Base-by-base conservation (phyloP, 2,797 vertebrate species). In the Echiichthys vipera region DNA sequence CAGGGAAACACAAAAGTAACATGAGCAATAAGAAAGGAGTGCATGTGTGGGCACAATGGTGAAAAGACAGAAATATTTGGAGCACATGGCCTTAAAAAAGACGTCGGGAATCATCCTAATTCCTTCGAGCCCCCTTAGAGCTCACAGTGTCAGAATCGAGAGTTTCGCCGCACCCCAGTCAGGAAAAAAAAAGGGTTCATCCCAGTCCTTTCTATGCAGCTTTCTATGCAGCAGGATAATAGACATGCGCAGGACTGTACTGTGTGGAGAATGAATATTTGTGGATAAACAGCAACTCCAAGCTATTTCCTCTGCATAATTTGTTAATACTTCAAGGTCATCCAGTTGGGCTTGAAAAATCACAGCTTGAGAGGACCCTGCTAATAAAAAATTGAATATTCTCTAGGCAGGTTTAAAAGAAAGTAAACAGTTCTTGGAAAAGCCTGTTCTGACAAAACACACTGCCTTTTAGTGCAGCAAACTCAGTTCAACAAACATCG, bases 181-280 rank as follows among this genome's bases (percentile, higher is more conserved):
- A 81, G 73, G 69, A 81, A 76, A 74, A 68, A 85, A 56, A 78
- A 39, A 62, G 40, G 29, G 68, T 84, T 81, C 72, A 81, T 74
- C 77, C 24, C 59, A 65, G 56, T 84, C 65, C 46, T 85, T 74
- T 78, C 42, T 66, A 61, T 55, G 5, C 63, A 29, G 51, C 79
- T 79, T 65, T 47, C 67, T 53, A 46, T 51, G 51, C 43, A 71
- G 66, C 49, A 32, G 45, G 62, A 74, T 56, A 59, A 68, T 57
- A 62, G 61, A 58, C 53, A 32, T 34, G 64, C 53, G 58, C 47
- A 56, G 68, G 63, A 70, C 67, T 65, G 72, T 25, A 56, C 67
- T 27, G 62, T 69, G 51, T 68, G 58, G 76, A 74, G 47, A 84
- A 84, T 84, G 43, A 87, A 89, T 88, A 89, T 88, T 85, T 85